These are phyloP conservation scores for Andrena bicolor DNA, from an alignment of 2,888 invertebrate genomes.

Conservation along the genomic window DNA sequence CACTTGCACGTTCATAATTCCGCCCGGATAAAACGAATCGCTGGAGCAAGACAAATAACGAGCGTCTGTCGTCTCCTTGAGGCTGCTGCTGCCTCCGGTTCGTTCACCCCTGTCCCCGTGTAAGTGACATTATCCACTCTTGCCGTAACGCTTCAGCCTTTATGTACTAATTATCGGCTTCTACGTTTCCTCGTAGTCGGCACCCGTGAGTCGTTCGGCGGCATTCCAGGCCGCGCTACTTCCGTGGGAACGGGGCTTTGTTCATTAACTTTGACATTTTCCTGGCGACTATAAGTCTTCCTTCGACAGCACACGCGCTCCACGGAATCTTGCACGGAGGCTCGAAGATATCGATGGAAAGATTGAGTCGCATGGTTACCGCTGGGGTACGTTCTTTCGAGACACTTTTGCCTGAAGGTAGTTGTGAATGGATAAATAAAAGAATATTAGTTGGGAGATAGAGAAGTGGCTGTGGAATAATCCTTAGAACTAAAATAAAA, in stretches of 20 bases:
- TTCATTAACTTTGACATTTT: slow-evolving; percentile 67
- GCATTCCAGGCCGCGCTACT: slow-evolving; percentile 61
- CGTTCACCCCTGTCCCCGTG: slow-evolving; percentile 55
- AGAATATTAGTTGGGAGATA: too few species aligned
- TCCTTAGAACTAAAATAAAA: neutral
- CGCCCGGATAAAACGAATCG: slow-evolving; percentile 38
- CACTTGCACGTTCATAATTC: slow-evolving; percentile 36
- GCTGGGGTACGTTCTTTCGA: neutral
- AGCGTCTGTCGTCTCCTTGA: slow-evolving; percentile 41
- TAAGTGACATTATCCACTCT: slow-evolving; percentile 54
- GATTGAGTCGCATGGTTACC: neutral
- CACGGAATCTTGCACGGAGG: neutral
- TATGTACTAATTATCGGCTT: slow-evolving; percentile 65
- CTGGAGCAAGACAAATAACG: slow-evolving; percentile 28
- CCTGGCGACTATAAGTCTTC: slow-evolving; percentile 55
- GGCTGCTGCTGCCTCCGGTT: slow-evolving; percentile 36
- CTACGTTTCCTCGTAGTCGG: slow-evolving; percentile 56
- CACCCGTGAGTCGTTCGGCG: slow-evolving; percentile 51
- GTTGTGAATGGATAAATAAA: too few species aligned
- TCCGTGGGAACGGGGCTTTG: slow-evolving; percentile 68
- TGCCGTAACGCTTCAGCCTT: slow-evolving; percentile 58
- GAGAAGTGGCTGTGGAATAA: neutral
- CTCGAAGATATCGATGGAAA: neutral
- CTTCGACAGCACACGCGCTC: slow-evolving; percentile 35
- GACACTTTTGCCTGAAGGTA: too few species aligned